Conservation (phyloP, 1,140 invertebrate species). For the Achroia grisella region DNA sequence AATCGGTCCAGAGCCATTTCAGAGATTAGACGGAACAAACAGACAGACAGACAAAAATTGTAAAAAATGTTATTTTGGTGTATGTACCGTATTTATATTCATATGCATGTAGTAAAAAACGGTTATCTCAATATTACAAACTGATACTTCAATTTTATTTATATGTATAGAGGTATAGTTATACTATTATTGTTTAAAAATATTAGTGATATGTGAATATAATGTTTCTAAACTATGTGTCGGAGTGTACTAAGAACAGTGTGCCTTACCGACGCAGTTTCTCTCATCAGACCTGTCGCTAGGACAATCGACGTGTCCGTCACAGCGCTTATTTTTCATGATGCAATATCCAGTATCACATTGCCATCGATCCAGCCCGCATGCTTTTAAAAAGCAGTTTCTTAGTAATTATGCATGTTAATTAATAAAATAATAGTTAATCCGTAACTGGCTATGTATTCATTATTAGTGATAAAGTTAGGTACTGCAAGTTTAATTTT, state of each 20-base stretch:
- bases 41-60: no score
- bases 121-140: no score
- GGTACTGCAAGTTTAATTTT: no score
- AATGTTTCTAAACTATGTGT: neutral
- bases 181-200: neutral
- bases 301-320: conserved; percentile 80
- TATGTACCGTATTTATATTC: no score
- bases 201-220: neutral
- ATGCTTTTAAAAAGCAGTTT: conserved; percentile 59
- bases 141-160: no score
- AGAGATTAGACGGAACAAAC: no score
- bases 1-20: no score
- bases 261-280: conserved; percentile 77
- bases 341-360: conserved; percentile 79
- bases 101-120: no score
- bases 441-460: no score
- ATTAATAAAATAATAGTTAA: neutral
- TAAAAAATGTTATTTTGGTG: no score
- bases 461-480: neutral
- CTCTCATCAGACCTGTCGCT: conserved; percentile 81
- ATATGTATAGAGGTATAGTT: no score
- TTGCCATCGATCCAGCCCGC: conserved; percentile 75
- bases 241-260: neutral
- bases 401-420: conserved; percentile 16
- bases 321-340: conserved; percentile 75